A percentile compares a stretch with the other conserved stretches of the same genome.
Evolutionary conservation across 2,888 invertebrate species (phyloP).

Genomic region (Lysandra bellargus): DNA sequence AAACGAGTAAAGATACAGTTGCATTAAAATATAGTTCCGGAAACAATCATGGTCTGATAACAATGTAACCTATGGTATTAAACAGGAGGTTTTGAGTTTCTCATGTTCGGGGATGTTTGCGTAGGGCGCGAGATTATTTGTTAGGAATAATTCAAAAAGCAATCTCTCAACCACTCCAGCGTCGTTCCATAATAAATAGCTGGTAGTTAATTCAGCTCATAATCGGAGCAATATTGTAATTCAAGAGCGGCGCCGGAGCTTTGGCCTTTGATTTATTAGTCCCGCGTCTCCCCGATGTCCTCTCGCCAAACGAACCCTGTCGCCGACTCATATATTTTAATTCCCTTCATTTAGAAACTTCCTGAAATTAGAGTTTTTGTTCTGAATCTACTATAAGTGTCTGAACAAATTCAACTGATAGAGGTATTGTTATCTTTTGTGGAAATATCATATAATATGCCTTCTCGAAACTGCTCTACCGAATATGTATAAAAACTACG

Average conservation of each 20-base stretch:
- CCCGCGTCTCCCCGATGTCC: conserved; percentile 34
- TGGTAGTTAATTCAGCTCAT: conserved; percentile 44
- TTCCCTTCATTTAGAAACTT: neutral
- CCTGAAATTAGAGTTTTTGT: neutral
- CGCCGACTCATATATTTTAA: conserved; percentile 17
- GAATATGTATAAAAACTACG: neutral
- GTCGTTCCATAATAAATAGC: conserved; percentile 41
- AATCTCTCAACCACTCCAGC: conserved; percentile 31
- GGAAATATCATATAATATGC: neutral
- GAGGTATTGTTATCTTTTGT: neutral
- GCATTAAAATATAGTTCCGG: neutral
- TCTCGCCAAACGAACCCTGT: conserved; percentile 28
- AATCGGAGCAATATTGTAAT: conserved; percentile 46
- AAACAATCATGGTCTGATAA: neutral
- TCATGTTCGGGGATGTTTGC: neutral
- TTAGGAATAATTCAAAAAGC: conserved; percentile 28
- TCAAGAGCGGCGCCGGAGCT: conserved; percentile 38
- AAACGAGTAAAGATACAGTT: neutral
- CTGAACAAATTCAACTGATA: neutral
- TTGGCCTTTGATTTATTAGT: conserved; percentile 45
- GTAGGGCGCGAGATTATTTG: conserved; percentile 5
- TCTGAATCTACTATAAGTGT: neutral
- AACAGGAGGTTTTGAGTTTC: neutral
- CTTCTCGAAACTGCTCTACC: neutral
- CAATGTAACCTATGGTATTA: neutral